These are phyloP conservation scores for Himalopsyche tibetana DNA, from an alignment of 2,888 invertebrate genomes.

Conservation along the genomic window DNA sequence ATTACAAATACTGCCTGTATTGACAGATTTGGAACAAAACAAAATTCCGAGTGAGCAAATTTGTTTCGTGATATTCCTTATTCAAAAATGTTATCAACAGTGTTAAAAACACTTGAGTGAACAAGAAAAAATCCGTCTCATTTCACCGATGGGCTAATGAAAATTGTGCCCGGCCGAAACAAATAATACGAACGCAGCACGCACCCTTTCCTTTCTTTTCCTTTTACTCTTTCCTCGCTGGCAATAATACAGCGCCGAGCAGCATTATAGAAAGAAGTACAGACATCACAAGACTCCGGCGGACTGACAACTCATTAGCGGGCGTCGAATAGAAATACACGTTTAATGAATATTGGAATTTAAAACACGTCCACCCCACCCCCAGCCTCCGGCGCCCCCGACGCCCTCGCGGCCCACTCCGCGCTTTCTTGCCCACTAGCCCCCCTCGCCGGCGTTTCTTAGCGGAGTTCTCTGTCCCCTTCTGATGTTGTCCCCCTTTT, in stretches of 20 bases:
- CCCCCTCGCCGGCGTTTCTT: constrained; percentile 64
- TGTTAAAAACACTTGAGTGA: constrained; percentile 34
- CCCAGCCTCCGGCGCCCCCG: constrained; percentile 52
- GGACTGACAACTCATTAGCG: constrained; percentile 66
- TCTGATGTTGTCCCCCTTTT: constrained; percentile 66
- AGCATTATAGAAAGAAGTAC: constrained; percentile 10
- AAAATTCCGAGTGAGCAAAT: not conserved
- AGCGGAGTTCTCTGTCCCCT: constrained; percentile 66
- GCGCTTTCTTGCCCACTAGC: constrained; percentile 48
- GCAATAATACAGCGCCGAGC: constrained; percentile 30
- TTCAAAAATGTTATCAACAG: not conserved
- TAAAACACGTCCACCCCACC: constrained; percentile 66
- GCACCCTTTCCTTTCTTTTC: constrained; percentile 27
- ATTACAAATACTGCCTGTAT: not conserved
- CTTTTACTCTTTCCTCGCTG: constrained; percentile 14
- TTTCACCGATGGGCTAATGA: constrained; percentile 46
- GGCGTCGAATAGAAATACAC: constrained; percentile 66
- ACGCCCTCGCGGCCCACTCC: constrained; percentile 50
- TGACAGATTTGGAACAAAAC: not conserved
- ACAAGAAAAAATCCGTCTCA: constrained; percentile 14
- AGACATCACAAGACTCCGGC: constrained; percentile 61
- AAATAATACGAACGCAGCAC: constrained; percentile 9
- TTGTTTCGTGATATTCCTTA: constrained; percentile 16
- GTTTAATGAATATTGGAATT: constrained; percentile 66
- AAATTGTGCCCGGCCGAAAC: constrained; percentile 49